Percentiles rank a stretch among this genome's conserved stretches.
Evolutionary conservation across 2,113 vertebrate genomes (phyloP).

Genomic region (Oriolus oriolus): DNA sequence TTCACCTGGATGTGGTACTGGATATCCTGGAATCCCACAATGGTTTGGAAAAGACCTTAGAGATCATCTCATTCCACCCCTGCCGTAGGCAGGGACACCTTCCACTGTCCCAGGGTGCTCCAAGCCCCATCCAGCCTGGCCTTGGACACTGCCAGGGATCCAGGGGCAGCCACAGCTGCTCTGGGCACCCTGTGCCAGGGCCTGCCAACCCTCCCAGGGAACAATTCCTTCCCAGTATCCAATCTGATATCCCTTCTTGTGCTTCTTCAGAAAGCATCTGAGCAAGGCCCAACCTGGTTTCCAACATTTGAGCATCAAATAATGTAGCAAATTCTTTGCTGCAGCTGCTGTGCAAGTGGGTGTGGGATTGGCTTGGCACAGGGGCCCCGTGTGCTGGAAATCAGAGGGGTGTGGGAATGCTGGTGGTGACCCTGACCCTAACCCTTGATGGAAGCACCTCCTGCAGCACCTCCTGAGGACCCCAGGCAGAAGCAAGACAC

Average conservation of each 20-base stretch:
- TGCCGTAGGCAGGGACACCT: background rate
- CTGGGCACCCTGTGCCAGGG: background rate
- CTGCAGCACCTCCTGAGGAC: background rate
- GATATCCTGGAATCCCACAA: background rate
- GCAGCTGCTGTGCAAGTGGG: background rate
- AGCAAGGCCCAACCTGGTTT: background rate
- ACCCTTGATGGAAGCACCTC: background rate
- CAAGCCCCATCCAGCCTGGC: rapidly evolving
- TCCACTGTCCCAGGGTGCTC: rapidly evolving
- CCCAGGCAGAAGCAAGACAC: background rate
- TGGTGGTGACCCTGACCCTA: too few relatives aligned
- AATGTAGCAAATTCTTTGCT: background rate
- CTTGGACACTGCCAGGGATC: background rate
- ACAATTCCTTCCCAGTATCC: rapidly evolving
- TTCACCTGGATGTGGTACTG: background rate
- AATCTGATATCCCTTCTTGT: background rate
- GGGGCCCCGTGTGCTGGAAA: background rate
- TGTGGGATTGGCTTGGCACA: background rate
- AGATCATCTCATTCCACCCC: background rate
- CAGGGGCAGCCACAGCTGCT: background rate
- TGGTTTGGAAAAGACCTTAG: background rate
- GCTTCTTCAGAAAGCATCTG: background rate
- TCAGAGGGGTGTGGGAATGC: background rate
- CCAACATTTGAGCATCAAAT: background rate
- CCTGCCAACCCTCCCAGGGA: rapidly evolving